Evolutionary conservation across 2,888 invertebrate species (phyloP), one percentile per base, ranked within the genome.

Genomic region (Therioaphis trifolii): DNA sequence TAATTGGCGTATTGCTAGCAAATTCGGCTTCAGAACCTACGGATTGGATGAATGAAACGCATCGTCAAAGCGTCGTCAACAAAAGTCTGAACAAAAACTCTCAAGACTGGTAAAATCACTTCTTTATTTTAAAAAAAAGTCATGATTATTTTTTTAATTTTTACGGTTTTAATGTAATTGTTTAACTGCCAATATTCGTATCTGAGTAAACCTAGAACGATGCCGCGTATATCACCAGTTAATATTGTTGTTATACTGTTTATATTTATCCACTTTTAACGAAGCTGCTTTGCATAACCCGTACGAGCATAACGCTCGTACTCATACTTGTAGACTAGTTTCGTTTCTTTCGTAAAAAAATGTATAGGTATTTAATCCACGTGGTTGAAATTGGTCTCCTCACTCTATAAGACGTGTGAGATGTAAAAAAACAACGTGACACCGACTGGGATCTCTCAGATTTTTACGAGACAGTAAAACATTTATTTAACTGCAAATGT

Each of bases 1-100:
- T 82, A 72, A 72, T 82, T 66, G 82, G 82, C 72, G 82, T 82
- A 74, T 82, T 82, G 82, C 72, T 82, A 52, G 82, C 82, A 63
- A 74, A 82, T 66, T 74, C 82, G 49, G 82, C 82, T 74, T 11
- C 82, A 52, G 82, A 82, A 52, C 35, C 82, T 49, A 40, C 63
- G 40, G 82, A 74, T 52, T 82, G 74, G 74, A 18, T 12, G 49
- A 74, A 66, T 49, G 82, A 82, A 72, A 49, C 82, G 74, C 74
- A 82, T 74, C 72, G 63, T 35, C 82, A 82, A 24, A 72, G 61
- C 46, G 74, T 63, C 46, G 74, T 63, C 61, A 82, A 71, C 74
- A 71, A 82, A 72, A 82, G 74, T 72, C 74, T 74, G 61, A 82
- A 82, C 35, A 71, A 72, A 72, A 72, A 80, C 43, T 61, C 71